These are phyloP conservation scores for Ellobium chinense DNA, from an alignment of 2,888 invertebrate species.

Conservation along the genomic window DNA sequence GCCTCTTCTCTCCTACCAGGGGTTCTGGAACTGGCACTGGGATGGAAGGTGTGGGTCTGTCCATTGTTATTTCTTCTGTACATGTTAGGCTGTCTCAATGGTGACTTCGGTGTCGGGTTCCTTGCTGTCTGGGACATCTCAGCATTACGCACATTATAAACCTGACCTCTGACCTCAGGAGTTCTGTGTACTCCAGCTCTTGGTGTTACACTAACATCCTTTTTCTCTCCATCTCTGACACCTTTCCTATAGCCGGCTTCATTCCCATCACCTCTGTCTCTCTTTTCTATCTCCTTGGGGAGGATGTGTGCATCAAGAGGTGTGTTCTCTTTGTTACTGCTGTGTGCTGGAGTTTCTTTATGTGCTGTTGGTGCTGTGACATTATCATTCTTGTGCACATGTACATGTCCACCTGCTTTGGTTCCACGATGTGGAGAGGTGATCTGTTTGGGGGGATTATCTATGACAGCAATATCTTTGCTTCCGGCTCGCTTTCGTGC, in stretches of 20 bases:
- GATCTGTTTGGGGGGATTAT: neutral
- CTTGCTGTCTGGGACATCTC: neutral
- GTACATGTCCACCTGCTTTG: neutral
- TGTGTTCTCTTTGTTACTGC: slow-evolving; percentile 35
- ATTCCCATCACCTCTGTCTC: neutral
- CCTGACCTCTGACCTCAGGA: neutral
- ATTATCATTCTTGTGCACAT: neutral
- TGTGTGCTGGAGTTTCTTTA: neutral
- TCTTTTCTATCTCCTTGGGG: neutral
- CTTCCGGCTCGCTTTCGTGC: slow-evolving; percentile 51
- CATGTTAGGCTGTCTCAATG: neutral
- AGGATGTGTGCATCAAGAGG: slow-evolving; percentile 7
- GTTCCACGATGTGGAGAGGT: neutral
- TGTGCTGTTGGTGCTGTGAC: neutral
- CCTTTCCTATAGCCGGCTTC: neutral
- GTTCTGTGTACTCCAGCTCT: slow-evolving; percentile 1
- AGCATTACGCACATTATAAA: slow-evolving; percentile 36
- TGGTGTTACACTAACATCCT: neutral
- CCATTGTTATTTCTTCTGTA: slow-evolving; percentile 2
- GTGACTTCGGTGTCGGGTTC: neutral
- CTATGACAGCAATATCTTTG: slow-evolving; percentile 2
- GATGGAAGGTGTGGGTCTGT: neutral
- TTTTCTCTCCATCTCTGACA: neutral
- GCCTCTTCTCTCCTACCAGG: slow-evolving; percentile 45
- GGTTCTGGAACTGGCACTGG: slow-evolving; percentile 9